These are phyloP conservation scores for Spatula versicolor DNA, from an alignment of 2,797 vertebrate genomes.

Conservation along the genomic window DNA sequence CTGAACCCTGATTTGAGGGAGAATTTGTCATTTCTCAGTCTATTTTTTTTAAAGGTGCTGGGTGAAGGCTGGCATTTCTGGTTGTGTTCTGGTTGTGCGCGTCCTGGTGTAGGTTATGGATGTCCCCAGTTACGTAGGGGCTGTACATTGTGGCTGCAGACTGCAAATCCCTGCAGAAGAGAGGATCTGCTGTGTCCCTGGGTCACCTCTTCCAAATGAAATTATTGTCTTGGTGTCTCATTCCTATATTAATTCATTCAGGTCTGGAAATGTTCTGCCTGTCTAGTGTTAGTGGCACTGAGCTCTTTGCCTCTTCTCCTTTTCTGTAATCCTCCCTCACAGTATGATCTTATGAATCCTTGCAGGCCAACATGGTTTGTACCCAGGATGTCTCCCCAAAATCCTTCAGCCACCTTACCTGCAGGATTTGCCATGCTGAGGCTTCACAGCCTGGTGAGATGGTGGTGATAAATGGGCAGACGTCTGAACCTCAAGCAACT, in stretches of 20 bases:
- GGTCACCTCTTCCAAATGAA: not conserved
- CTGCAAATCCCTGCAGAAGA: not conserved
- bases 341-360: not conserved
- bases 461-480: not conserved
- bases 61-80: not conserved
- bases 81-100: no score
- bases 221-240: not conserved
- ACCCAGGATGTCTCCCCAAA: accelerated
- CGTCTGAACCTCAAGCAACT: not conserved
- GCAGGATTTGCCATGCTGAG: not conserved
- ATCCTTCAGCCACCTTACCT: not conserved
- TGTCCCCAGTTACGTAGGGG: accelerated
- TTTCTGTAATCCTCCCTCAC: not conserved
- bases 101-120: not conserved
- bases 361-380: accelerated
- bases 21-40: not conserved
- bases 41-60: not conserved
- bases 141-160: not conserved
- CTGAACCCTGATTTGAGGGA: accelerated
- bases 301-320: not conserved
- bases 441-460: not conserved
- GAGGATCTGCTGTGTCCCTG: not conserved
- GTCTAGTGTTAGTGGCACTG: not conserved
- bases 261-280: not conserved
- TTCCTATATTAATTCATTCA: not conserved